These are phyloP conservation scores for human (Homo sapiens) DNA, from an alignment of 2,113 vertebrate genomes.

Conservation along the genomic window DNA sequence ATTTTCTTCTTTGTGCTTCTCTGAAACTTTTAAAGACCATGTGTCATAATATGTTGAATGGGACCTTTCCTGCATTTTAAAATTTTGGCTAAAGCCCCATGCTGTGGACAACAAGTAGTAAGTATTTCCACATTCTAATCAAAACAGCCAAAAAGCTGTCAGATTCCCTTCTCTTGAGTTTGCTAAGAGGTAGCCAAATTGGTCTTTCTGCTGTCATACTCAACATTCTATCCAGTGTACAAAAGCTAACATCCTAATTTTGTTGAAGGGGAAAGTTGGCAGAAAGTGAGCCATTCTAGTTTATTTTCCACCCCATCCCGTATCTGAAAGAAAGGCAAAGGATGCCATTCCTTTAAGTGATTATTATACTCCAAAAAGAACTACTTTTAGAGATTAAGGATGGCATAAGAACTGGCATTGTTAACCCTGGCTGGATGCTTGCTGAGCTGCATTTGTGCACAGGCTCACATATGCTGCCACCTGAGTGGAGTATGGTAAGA, in stretches of 20 bases:
- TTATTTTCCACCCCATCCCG: not conserved
- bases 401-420: not conserved
- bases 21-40: not conserved
- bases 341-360: not conserved
- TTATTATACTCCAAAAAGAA: not conserved
- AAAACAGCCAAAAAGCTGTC: constrained; percentile 44
- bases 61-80: not conserved
- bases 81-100: not conserved
- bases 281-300: not conserved
- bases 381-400: not conserved
- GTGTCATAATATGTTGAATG: not conserved
- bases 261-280: not conserved
- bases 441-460: not conserved
- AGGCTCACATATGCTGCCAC: not conserved
- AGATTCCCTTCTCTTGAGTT: not conserved
- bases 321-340: not conserved
- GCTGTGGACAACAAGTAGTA: constrained; percentile 29
- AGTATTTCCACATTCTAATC: constrained; percentile 35
- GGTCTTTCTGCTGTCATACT: not conserved
- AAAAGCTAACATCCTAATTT: constrained; percentile 19
- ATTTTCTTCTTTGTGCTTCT: constrained; percentile 48
- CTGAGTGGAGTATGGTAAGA: not conserved
- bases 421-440: not conserved
- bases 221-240: not conserved
- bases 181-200: not conserved